Evolutionary conservation across 2,888 invertebrate species (phyloP).

Genomic region (Fragum fragum): DNA sequence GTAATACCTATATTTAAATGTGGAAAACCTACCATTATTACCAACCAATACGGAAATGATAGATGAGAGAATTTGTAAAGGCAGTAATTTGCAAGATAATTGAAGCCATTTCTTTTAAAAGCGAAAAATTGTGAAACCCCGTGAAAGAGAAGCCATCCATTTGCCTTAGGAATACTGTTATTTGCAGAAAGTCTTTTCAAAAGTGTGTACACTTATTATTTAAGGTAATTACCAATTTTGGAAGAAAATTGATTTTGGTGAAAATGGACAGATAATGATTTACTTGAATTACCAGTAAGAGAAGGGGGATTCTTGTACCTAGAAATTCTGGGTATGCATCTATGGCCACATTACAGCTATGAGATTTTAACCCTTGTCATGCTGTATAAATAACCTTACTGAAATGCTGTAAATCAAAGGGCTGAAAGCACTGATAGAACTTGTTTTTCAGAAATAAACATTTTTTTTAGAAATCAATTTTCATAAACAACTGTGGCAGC

Average conservation of each 20-base stretch:
- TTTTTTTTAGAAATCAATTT: too few species aligned
- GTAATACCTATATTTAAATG: not conserved
- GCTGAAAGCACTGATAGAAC: too few species aligned
- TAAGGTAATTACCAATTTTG: not conserved
- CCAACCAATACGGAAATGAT: conserved; percentile 10
- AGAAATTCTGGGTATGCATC: too few species aligned
- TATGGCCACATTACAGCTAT: too few species aligned
- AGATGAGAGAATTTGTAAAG: conserved; percentile 2
- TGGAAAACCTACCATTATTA: not conserved
- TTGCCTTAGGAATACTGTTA: not conserved
- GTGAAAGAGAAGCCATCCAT: not conserved
- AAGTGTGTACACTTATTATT: not conserved
- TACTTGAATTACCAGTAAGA: too few species aligned
- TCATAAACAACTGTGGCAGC: too few species aligned
- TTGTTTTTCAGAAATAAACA: too few species aligned
- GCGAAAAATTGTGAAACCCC: not conserved
- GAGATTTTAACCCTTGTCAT: too few species aligned
- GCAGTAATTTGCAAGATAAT: conserved; percentile 10
- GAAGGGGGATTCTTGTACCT: too few species aligned
- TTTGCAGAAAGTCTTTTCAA: not conserved
- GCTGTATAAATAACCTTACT: too few species aligned
- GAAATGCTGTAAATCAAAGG: too few species aligned
- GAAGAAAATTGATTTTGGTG: not conserved
- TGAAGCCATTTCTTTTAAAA: conserved; percentile 4
- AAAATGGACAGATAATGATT: too few species aligned